Evolutionary conservation across 1,140 invertebrate species (phyloP), one percentile per base, ranked within the genome.

Genomic region (Drosophila paulistorum): DNA sequence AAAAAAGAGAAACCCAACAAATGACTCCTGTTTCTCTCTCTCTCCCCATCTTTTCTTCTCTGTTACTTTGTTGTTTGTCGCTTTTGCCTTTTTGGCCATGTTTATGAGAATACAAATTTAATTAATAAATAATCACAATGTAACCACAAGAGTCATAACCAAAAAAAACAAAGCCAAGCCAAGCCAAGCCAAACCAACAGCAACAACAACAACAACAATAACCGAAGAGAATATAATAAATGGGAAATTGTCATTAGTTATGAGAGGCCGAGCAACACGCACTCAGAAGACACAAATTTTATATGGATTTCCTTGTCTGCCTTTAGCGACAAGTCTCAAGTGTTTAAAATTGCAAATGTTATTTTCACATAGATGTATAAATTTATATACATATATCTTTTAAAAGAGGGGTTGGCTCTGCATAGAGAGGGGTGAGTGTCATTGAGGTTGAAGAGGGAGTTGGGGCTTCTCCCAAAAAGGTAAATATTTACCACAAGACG

Each of bases 41-140:
- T 4, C 74, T 79, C 74, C 1, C 20, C 1, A 1, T 59, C 33
- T 79, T 73, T 68, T 65, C 66, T 68, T 77, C 66, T 7, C 17
- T 7, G n/a, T 45, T 14, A 2, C 9, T 51, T 23, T 51, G 45
- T 51, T n/a, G 45, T 20, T 9, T 23, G 45, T 23, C 45, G 45
- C 17, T 45, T 45, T 17, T 48, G 14, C 14, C 45, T 48, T 48
- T 45, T 69, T 73, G 68, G 48, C 69, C 68, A 37, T 83, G 76
- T 77, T 58, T 30, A 58, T 84, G 45, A 87, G 79, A 68, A 79
- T 74, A 30, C 30, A 89, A 87, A 89, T 87, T 87, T 87, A 89
- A 87, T 87, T 87, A 87, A 87, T 87, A 87, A 87, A 87, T 87
- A 87, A 87, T 87, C 84, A 77, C 84, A 87, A 78, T 89, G 75